Percentiles rank a stretch among this genome's conserved stretches.
Conservation (phyloP, 2,888 invertebrate species). For the Sesamia inferens region DNA sequence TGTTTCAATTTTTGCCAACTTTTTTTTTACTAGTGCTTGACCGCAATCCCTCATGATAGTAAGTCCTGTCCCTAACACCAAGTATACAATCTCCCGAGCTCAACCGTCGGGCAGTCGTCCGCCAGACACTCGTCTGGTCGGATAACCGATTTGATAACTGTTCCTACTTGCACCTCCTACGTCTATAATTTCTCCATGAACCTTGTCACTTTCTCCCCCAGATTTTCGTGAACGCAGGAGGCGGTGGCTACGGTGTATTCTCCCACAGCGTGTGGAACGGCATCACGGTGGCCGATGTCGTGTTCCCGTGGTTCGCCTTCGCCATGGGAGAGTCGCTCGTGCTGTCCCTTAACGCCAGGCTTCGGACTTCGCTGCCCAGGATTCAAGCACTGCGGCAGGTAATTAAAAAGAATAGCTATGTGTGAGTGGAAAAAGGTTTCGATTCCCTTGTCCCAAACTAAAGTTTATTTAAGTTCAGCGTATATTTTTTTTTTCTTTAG, state of each 20-base stretch:
- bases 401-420: background rate
- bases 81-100: too few relatives aligned
- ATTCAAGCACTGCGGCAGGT: slow-evolving; percentile 84
- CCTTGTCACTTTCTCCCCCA: slow-evolving; percentile 43
- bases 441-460: too few relatives aligned
- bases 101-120: background rate
- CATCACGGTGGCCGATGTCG: slow-evolving; percentile 95
- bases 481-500: too few relatives aligned
- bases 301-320: slow-evolving; percentile 97
- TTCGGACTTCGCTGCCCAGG: slow-evolving; percentile 91
- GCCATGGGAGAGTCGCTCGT: slow-evolving; percentile 96
- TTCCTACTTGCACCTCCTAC: background rate
- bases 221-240: slow-evolving; percentile 96
- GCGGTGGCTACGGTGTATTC: slow-evolving; percentile 95
- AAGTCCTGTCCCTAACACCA: too few relatives aligned
- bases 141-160: background rate
- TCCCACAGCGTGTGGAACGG: slow-evolving; percentile 96
- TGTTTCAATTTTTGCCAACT: too few relatives aligned
- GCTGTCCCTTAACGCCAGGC: slow-evolving; percentile 92
- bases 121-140: background rate
- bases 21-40: too few relatives aligned
- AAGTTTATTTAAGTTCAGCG: too few relatives aligned
- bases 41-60: too few relatives aligned
- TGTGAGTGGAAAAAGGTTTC: too few relatives aligned
- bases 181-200: background rate